Evolutionary conservation across 2,113 vertebrate genomes (phyloP).

Genomic region (rabbit (Oryctolagus cuniculus)): mOryCun1.1 NC_091438.1:152186001-152186500

Average conservation of each 20-base stretch:
- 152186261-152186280: background rate
- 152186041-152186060: background rate
- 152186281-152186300: background rate
- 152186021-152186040: background rate
- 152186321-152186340: background rate
- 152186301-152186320: background rate
- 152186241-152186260: background rate
- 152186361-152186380: fast-evolving
- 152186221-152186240: background rate
- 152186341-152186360: background rate
- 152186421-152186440: background rate
- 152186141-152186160: background rate
- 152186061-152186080: background rate
- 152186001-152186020: background rate
- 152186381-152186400: fast-evolving
- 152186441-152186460: background rate
- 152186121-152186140: fast-evolving
- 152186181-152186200: background rate
- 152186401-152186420: background rate
- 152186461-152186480: constrained; percentile 45
- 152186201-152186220: background rate
- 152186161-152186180: background rate
- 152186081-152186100: background rate
- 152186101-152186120: background rate
- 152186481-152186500: constrained; percentile 68